Evolutionary conservation across 2,113 vertebrate species (phyloP).

Genomic region (Dromiciops gliroides): DNA sequence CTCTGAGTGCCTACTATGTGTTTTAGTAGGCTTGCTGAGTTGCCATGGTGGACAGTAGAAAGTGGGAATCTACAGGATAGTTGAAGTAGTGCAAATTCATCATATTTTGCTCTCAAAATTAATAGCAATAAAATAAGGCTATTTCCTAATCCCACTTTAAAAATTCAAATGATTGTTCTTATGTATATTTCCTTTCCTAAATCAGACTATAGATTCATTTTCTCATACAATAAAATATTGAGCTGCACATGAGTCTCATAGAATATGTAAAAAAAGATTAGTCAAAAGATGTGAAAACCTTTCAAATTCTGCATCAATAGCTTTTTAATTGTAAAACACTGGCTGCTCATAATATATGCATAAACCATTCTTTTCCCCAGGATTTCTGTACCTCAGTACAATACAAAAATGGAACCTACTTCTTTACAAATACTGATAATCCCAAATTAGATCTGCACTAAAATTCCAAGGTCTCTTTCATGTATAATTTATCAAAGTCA

Average conservation of each 20-base stretch:
- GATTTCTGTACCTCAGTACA: conserved; percentile 21
- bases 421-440: conserved; percentile 44
- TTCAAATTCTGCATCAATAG: neutral
- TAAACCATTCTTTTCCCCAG: conserved; percentile 20
- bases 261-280: conserved; percentile 36
- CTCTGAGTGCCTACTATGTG: neutral
- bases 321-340: neutral
- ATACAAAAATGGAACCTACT: conserved; percentile 37
- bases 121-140: neutral
- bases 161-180: neutral
- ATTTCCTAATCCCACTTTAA: neutral
- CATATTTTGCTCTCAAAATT: conserved; percentile 16
- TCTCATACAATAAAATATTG: conserved; percentile 57
- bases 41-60: too few species aligned
- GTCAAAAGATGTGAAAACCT: neutral
- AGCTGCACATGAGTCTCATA: conserved; percentile 49
- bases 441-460: conserved; percentile 50
- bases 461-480: conserved; percentile 64
- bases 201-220: conserved; percentile 49
- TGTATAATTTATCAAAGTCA: conserved; percentile 58
- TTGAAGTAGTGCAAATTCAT: neutral
- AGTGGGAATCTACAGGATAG: neutral
- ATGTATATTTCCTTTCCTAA: conserved; percentile 28
- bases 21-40: neutral
- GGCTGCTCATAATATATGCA: neutral